Conservation (phyloP, 2,888 invertebrate genomes). For the Criorhina ranunculi region DNA sequence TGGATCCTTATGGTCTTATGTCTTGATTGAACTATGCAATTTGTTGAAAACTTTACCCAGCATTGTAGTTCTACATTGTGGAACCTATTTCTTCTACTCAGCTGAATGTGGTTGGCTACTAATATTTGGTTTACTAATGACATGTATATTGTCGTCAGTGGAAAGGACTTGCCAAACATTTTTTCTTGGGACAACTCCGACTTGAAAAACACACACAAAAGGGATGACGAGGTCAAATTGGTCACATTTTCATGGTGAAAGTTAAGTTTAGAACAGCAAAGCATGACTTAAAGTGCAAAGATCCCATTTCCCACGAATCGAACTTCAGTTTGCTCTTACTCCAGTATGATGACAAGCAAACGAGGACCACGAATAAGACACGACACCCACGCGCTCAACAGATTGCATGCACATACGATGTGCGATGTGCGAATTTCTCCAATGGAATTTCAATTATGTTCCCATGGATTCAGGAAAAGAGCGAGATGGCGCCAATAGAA, state of each 20-base stretch:
- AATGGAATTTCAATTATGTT: conserved; percentile 75
- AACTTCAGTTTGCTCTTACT: conserved; percentile 19
- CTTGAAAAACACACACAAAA: too few species aligned
- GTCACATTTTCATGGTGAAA: neutral
- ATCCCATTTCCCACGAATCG: conserved; percentile 35
- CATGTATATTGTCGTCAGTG: too few species aligned
- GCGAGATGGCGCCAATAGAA: conserved; percentile 64
- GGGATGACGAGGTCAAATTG: too few species aligned
- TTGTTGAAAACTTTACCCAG: too few species aligned
- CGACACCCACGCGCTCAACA: conserved; percentile 62
- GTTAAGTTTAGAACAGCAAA: neutral
- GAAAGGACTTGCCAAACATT: too few species aligned
- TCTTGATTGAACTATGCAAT: too few species aligned
- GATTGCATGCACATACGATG: conserved; percentile 61
- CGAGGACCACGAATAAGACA: conserved; percentile 18
- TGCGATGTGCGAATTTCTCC: conserved; percentile 65
- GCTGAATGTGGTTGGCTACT: too few species aligned
- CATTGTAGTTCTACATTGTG: too few species aligned
- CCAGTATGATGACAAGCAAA: neutral
- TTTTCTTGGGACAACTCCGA: too few species aligned
- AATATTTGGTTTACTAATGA: too few species aligned
- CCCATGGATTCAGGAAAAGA: conserved; percentile 48
- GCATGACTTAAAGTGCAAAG: conserved; percentile 37
- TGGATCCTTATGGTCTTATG: too few species aligned
- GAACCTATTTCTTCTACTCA: too few species aligned